phyloP scores from a whole-genome alignment of 1,140 invertebrate genomes.

The Achatina immaculata region DNA sequence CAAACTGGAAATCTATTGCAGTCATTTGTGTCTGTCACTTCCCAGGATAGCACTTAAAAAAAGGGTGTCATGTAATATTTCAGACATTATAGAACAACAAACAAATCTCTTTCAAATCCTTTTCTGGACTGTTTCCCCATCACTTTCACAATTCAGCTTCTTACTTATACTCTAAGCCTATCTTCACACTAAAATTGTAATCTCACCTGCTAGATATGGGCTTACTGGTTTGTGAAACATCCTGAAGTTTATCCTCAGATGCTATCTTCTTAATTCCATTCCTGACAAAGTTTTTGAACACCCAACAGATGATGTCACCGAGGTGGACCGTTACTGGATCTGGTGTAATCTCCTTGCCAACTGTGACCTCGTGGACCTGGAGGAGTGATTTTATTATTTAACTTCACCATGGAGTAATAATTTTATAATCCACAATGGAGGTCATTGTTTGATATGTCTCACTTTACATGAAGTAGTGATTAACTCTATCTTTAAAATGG shows the following conservation, averaged over 20 bases:
- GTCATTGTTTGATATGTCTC: too few species aligned
- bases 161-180: neutral
- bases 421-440: slow-evolving; percentile 14
- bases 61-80: too few species aligned
- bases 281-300: slow-evolving; percentile 55
- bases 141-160: neutral
- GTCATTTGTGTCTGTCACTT: too few species aligned
- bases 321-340: slow-evolving; percentile 64
- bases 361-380: slow-evolving; percentile 66
- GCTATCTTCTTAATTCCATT: slow-evolving; percentile 59
- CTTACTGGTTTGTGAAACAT: slow-evolving; percentile 45
- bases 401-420: neutral
- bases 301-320: slow-evolving; percentile 70
- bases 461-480: too few species aligned
- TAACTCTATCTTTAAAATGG: too few species aligned
- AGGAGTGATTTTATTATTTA: neutral
- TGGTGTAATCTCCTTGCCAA: slow-evolving; percentile 57
- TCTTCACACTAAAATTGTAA: neutral
- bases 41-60: too few species aligned
- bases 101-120: too few species aligned
- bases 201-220: slow-evolving; percentile 53
- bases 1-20: too few species aligned
- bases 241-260: slow-evolving; percentile 58
- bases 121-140: too few species aligned
- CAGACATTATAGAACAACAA: too few species aligned